Base-by-base conservation (phyloP, 2,797 vertebrate genomes). In the Hydrophis major region DNA sequence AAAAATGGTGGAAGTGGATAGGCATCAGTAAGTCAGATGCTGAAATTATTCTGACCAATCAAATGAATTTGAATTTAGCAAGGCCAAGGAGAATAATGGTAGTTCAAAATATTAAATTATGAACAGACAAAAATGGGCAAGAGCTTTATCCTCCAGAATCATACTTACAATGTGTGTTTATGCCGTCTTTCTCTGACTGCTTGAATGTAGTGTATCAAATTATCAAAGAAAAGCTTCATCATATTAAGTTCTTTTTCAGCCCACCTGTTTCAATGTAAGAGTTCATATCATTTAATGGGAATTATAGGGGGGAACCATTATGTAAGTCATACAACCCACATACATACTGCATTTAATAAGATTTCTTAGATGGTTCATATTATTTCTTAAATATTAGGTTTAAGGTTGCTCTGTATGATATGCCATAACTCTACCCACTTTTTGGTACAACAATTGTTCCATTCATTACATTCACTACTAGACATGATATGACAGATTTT, bases 191-290 rank as follows among this genome's bases (percentile, higher is more conserved):
- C 99, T 87, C 98, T 97, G 93, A 99, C 98, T 93, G 99, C 98
- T 96, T 99, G 99, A 97, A 99, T 99, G 98, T 99, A 99, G 97
- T 99, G 98, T 95, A 99, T 98, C 94, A 99, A 98, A 97, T 99
- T 98, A 97, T 99, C 99, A 90, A 99, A 99, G 97, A 99, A 99
- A 94, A 99, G 98, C 94, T 99, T 99, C 99, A 99, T 99, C 99
- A 99, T 99, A 95, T 99, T 99, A 93, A 99, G 98, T 93, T 99
- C 99, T 96, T 99, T 99, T 96, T 99, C 99, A 13, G 99, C 99
- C 99, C 99, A 99, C 99, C 99, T 99, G 96, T 93, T 53, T 57
- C 95, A 97, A 96, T 93, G 91, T 60, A 27, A 93, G 95, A 95
- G 78, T 92, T 91, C 95, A 59, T 92, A 91, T 94, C 1, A n/a